phyloP scores from a whole-genome alignment of 1,140 invertebrate genomes.

The Musca domestica region DNA sequence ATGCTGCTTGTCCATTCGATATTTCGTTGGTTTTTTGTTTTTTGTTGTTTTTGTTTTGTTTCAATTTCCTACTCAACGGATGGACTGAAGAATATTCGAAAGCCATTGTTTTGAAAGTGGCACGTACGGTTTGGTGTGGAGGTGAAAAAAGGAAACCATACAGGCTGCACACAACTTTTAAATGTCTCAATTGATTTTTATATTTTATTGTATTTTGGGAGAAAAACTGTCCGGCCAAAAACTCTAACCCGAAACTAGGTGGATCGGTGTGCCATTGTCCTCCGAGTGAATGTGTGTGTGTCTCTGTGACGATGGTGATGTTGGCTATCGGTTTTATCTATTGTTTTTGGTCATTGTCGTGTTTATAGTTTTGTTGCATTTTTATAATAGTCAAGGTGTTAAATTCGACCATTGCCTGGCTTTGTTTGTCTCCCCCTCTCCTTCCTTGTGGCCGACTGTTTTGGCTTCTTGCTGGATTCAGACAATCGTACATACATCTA shows the following conservation, averaged over 20 bases:
- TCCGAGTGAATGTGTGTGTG: neutral
- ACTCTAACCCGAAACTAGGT: neutral
- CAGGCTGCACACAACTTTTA: neutral
- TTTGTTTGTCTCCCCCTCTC: neutral
- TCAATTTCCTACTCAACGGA: neutral
- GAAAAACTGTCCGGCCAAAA: neutral
- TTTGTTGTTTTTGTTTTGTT: too few species aligned
- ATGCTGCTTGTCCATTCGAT: neutral
- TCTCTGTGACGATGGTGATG: neutral
- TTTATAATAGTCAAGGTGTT: conserved; percentile 22
- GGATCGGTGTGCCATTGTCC: neutral
- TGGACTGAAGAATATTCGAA: neutral
- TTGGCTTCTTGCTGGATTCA: neutral
- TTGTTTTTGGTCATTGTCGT: too few species aligned
- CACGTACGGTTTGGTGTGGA: conserved; percentile 8
- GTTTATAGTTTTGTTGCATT: neutral
- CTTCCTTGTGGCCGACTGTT: neutral
- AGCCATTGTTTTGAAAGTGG: conserved; percentile 1
- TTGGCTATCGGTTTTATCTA: too few species aligned
- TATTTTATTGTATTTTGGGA: neutral
- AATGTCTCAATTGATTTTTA: conserved; percentile 18
- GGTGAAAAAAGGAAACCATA: too few species aligned
- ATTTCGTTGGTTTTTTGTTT: neutral
- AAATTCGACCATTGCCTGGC: neutral
- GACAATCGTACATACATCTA: neutral